phyloP scores from a whole-genome alignment of 2,888 invertebrate genomes.

The Scrobipalpa atriplicella region DNA sequence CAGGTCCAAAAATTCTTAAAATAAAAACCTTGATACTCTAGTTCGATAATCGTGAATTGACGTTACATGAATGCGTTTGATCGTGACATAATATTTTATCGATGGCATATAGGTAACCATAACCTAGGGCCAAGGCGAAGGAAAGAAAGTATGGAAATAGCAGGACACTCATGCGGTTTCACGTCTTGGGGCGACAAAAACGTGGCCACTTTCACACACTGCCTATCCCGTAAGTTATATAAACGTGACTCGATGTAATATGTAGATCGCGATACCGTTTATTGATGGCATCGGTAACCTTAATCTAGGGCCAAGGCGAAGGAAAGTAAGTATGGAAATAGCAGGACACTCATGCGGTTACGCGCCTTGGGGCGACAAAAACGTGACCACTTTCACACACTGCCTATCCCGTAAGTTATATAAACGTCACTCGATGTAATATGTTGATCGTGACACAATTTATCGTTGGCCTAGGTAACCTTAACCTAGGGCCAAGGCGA shows the following conservation, averaged over 20 bases:
- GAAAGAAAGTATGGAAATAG: constrained; percentile 64
- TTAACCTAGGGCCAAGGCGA: constrained; percentile 28
- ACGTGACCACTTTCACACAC: too few relatives aligned
- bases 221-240: too few relatives aligned
- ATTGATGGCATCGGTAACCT: constrained; percentile 15
- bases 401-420: too few relatives aligned
- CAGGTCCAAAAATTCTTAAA: too few relatives aligned
- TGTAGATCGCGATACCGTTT: background rate
- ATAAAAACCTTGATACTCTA: too few relatives aligned
- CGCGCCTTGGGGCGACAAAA: constrained; percentile 59
- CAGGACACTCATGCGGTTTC: constrained; percentile 63
- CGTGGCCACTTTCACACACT: constrained; percentile 26
- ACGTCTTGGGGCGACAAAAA: constrained; percentile 59
- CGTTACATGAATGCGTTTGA: too few relatives aligned
- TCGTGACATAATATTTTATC: background rate
- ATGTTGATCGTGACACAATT: background rate
- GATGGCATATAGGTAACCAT: constrained; percentile 22
- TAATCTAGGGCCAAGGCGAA: constrained; percentile 34
- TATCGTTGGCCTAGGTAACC: constrained; percentile 14
- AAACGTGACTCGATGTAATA: too few relatives aligned
- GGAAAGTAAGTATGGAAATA: constrained; percentile 66
- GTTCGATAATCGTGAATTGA: too few relatives aligned
- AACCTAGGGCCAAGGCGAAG: constrained; percentile 37
- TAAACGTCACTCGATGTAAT: too few relatives aligned
- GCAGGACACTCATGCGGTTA: constrained; percentile 60